Base-by-base conservation (phyloP, 2,797 vertebrate species). In the Tarsius wallacei region DNA sequence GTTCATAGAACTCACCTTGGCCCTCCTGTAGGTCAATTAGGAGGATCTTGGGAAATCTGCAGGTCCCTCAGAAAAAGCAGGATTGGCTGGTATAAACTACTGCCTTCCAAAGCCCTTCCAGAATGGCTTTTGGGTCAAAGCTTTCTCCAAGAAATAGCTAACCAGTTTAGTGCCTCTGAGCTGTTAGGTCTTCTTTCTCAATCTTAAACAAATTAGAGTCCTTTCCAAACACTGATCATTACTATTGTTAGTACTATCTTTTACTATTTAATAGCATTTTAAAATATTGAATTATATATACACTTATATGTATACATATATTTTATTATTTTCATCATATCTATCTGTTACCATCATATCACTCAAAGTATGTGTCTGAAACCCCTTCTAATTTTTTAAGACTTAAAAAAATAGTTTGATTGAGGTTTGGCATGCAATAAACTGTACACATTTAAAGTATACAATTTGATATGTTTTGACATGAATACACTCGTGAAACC, bases 221-320 rank as follows among this genome's bases (percentile, higher is more conserved):
- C n/a, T 64, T 76, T 59, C 1, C 2, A 94, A 66, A 87, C 51
- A 49, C 0, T 4, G 14, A 76, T 57, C 1, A 63, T 31, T 95
- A 28, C 61, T 85, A 77, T 94, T 92, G 70, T 57, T 0, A 63
- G 26, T 95, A 28, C 61, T 85, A 77, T 94, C 90, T 90, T 4
- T 84, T 42, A 93, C 31, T 15, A 5, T 49, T 66, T 66, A 53
- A n/a, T 15, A 57, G 10, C 21, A 85, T 91, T 87, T 57, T 14
- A 31, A 59, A 94, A 55, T 77, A 59, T 42, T 47, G 19, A 83
- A 55, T 68, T 88, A 5, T 19, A 68, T n/a, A 11, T 36, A 47
- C 51, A 21, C 5, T 26, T 14, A 36, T 24, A 10, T 36, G 8
- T 51, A 22, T 16, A 84, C 73, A 21, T 47, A 19, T n/a, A 82